Percentiles rank a stretch among this genome's conserved stretches.
phyloP scores from a whole-genome alignment of 1,140 invertebrate genomes.

The Drosophila ficusphila region DNA sequence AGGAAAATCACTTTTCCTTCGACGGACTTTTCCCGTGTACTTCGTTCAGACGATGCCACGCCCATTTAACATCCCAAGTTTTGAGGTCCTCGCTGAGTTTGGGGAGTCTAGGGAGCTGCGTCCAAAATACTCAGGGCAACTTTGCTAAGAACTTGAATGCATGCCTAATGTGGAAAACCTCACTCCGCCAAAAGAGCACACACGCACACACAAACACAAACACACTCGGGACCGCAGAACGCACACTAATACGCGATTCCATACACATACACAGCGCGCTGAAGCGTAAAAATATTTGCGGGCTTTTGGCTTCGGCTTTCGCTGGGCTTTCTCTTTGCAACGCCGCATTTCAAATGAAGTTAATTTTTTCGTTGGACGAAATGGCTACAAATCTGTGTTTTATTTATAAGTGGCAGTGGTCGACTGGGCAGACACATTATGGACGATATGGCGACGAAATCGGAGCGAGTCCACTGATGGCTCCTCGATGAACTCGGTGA shows the following conservation, averaged over 20 bases:
- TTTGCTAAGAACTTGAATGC: slow-evolving; percentile 57
- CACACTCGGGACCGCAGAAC: not conserved
- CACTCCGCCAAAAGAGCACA: slow-evolving; percentile 15
- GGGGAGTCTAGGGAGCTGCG: slow-evolving; percentile 6
- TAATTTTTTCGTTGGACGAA: slow-evolving; percentile 36
- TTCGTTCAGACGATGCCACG: slow-evolving; percentile 17
- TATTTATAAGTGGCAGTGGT: slow-evolving; percentile 59
- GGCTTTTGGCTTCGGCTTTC: slow-evolving; percentile 46
- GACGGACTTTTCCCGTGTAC: not conserved
- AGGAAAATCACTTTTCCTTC: not conserved
- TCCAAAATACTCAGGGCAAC: slow-evolving; percentile 46
- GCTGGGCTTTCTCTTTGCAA: not conserved
- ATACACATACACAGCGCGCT: slow-evolving; percentile 33
- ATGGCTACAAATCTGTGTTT: slow-evolving; percentile 66
- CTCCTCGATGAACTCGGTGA: slow-evolving; percentile 42
- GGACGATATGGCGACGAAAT: slow-evolving; percentile 20
- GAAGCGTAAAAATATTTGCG: slow-evolving; percentile 68
- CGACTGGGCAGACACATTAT: slow-evolving; percentile 51
- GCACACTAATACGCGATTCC: slow-evolving; percentile 3
- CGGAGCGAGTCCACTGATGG: slow-evolving; percentile 22
- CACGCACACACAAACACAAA: slow-evolving; percentile 2
- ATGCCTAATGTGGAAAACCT: slow-evolving; percentile 58
- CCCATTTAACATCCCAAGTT: slow-evolving; percentile 24
- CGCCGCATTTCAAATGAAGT: slow-evolving; percentile 64
- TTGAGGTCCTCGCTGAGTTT: slow-evolving; percentile 17